Evolutionary conservation across 2,888 invertebrate genomes (phyloP).

Genomic region (Gerris lacustris): DNA sequence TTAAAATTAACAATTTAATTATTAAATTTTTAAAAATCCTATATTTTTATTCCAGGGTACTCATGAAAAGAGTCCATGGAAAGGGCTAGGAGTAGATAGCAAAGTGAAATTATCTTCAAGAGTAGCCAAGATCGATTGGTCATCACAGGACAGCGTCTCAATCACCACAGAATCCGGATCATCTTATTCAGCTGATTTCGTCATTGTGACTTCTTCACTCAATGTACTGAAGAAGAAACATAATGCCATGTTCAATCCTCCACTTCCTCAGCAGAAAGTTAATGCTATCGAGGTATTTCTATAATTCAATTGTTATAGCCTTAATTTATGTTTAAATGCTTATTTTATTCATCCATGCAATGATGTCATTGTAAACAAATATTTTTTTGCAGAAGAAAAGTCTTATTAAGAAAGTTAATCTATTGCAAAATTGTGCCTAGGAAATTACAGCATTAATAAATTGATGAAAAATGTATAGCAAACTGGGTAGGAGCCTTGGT

Average conservation of each 20-base stretch:
- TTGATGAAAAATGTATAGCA: no score
- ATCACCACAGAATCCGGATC: slow-evolving; percentile 47
- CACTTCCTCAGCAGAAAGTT: slow-evolving; percentile 44
- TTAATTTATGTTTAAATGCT: no score
- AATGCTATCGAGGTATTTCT: slow-evolving; percentile 42
- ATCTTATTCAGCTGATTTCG: slow-evolving; percentile 46
- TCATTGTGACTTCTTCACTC: slow-evolving; percentile 53
- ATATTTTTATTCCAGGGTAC: background rate
- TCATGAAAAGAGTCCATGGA: background rate
- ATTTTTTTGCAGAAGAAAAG: no score
- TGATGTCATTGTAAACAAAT: no score
- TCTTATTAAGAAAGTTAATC: no score
- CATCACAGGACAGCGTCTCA: slow-evolving; percentile 38
- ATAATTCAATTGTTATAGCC: no score
- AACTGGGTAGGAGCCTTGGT: no score
- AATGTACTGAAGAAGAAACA: slow-evolving; percentile 54
- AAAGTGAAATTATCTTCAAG: background rate
- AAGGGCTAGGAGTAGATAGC: background rate
- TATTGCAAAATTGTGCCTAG: no score
- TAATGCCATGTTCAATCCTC: slow-evolving; percentile 46
- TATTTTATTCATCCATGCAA: no score
- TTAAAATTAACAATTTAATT: background rate
- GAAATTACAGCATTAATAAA: no score
- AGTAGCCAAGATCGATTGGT: slow-evolving; percentile 29
- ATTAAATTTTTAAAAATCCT: background rate